Evolutionary conservation across 2,888 invertebrate genomes (phyloP).

Genomic region (Labia minor): DNA sequence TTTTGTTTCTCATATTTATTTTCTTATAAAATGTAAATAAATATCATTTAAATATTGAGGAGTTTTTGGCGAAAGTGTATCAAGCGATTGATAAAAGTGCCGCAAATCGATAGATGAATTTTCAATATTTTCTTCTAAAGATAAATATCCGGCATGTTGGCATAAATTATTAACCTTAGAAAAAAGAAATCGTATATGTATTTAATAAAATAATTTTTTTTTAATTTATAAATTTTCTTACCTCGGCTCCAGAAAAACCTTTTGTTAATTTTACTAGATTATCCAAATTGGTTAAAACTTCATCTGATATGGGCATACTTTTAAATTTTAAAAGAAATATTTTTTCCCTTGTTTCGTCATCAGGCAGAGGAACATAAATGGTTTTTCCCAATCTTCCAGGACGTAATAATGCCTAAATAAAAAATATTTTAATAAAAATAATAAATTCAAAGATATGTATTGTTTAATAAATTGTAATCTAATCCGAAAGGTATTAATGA

Average conservation of each 20-base stretch:
- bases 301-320: conserved; percentile 57
- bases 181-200: neutral
- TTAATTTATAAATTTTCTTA: conserved; percentile 35
- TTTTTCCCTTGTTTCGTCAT: conserved; percentile 62
- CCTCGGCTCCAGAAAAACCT: conserved; percentile 89
- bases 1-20: neutral
- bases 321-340: conserved; percentile 69
- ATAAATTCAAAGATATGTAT: conserved; percentile 9
- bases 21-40: neutral
- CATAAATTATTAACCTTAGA: neutral
- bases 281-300: conserved; percentile 48
- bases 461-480: neutral
- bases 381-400: conserved; percentile 86
- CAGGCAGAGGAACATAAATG: conserved; percentile 87
- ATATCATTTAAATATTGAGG: neutral
- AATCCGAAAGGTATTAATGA: too few relatives aligned
- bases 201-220: neutral
- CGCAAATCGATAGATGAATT: neutral
- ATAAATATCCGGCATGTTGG: neutral
- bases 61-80: neutral
- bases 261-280: conserved; percentile 57
- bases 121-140: neutral
- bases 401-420: conserved; percentile 62
- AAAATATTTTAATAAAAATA: conserved; percentile 18
- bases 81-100: neutral